A percentile compares a stretch with the other conserved stretches of the same genome.
Conservation (phyloP, 2,888 invertebrate genomes). For the Blera fallax region DNA sequence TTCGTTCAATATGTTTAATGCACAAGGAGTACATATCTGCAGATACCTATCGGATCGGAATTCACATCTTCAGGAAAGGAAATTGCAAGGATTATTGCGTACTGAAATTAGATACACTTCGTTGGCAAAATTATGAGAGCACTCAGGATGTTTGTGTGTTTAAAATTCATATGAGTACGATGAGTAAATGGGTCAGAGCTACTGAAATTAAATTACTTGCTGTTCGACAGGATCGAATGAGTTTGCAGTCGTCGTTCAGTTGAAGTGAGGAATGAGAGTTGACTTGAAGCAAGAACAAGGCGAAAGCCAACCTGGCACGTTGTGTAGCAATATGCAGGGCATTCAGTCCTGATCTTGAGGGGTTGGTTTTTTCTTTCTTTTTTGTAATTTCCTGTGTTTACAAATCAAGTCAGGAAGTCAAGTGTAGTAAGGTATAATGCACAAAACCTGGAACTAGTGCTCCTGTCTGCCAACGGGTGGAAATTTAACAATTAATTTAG, state of each 20-base stretch:
- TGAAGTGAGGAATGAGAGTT: background rate
- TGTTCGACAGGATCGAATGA: background rate
- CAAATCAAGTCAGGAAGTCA: too few relatives aligned
- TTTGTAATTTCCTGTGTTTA: too few relatives aligned
- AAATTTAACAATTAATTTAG: too few relatives aligned
- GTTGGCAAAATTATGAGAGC: constrained; percentile 31
- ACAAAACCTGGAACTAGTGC: too few relatives aligned
- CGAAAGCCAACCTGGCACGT: background rate
- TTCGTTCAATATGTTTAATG: constrained; percentile 37
- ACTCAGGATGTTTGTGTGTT: constrained; percentile 30
- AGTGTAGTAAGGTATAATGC: too few relatives aligned
- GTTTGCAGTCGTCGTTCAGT: background rate
- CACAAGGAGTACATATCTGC: constrained; percentile 31
- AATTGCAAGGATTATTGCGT: constrained; percentile 64
- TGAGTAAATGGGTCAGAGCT: constrained; percentile 34
- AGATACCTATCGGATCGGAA: constrained; percentile 23
- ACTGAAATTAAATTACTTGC: constrained; percentile 38
- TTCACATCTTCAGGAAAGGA: constrained; percentile 19
- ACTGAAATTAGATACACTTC: constrained; percentile 51
- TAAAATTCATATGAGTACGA: constrained; percentile 27
- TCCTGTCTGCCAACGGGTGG: too few relatives aligned
- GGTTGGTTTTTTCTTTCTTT: too few relatives aligned
- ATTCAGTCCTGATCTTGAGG: too few relatives aligned
- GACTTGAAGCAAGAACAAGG: background rate
- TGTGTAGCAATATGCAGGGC: too few relatives aligned